Base-by-base conservation (phyloP, 1,140 invertebrate species). In the Pteromalus puparum region DNA sequence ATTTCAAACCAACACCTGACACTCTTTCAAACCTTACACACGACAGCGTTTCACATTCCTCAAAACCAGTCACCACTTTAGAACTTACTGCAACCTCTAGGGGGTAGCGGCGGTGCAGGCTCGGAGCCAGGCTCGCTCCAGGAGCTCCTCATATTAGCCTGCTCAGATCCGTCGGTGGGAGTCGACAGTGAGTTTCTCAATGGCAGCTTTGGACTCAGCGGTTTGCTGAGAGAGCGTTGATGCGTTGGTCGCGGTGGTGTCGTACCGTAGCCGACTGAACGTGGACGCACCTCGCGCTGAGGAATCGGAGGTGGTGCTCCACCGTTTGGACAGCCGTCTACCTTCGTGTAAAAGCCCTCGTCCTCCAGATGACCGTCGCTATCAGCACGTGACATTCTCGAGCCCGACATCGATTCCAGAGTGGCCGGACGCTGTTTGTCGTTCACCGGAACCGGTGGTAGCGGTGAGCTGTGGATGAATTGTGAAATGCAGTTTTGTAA, bases 381-480 rank as follows among this genome's bases (percentile, higher is more conserved):
- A 72, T 90, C 93, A 21, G 89, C 87, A 21, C 90, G 90, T 15
- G 89, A 92, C 28, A 88, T 89, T 87, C 90, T 89, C 18, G 87
- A 92, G 13, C 89, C 89, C 12, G 82, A 85, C 13, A 82, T 86
- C 24, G 90, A 89, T 26, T 91, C 93, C 78, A 92, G 70, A 0
- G 90, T 91, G 12, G 88, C 87, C 6, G 92, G 91, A 18, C 91
- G 89, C 67, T 92, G 91, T 80, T 93, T 94, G 72, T 96, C 95
- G 74, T 88, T 91, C 28, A 93, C 93, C 26, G 96, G 96, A 74
- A 96, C 88, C 6, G 96, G 96, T 70, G 96, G 96, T 82, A 97
- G 89, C 21, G 96, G 96, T 10, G 96, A 96, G 90, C 95, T 96
- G 90, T 0, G 30, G 77, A 75, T 34, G 68, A 83, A 81, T 72